Evolutionary conservation across 30 jellyfish, hydroid and myxozoan species (phyloP).

Genomic region (Aurelia sp.): DNA sequence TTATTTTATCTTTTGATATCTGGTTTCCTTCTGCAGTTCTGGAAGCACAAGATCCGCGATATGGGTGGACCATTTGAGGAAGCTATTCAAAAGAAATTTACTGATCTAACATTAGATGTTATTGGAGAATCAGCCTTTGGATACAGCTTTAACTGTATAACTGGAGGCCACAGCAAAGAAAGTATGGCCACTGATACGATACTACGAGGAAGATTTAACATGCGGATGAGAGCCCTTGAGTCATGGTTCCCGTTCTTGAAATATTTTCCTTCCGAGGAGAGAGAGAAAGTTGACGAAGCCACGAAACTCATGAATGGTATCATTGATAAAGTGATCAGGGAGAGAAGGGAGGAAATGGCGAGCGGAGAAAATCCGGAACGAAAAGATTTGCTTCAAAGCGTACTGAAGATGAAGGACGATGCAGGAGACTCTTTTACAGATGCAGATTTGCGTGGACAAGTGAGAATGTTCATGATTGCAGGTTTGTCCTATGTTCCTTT

Average conservation of each 20-base stretch:
- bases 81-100: constrained; percentile 2
- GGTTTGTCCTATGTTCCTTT: background rate
- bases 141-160: constrained; percentile 21
- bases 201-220: constrained; percentile 10
- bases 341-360: constrained; percentile 9
- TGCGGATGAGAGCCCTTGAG: constrained; percentile 25
- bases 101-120: constrained; percentile 29
- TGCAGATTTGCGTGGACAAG: constrained; percentile 4
- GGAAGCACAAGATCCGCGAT: constrained; percentile 4
- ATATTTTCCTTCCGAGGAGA: constrained; percentile 7
- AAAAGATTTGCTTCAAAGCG: constrained; percentile 4
- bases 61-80: constrained; percentile 2
- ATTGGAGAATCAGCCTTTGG: constrained; percentile 55
- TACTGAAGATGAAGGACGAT: constrained; percentile 1
- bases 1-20: too few relatives aligned
- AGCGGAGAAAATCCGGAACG: background rate
- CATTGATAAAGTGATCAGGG: constrained; percentile 8
- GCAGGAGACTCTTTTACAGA: background rate
- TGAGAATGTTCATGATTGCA: constrained; percentile 14
- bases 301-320: background rate
- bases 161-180: constrained; percentile 17
- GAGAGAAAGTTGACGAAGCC: constrained; percentile 13
- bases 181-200: constrained; percentile 46
- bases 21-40: background rate
- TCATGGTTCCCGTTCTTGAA: constrained; percentile 18